phyloP scores from a whole-genome alignment of 2,113 vertebrate species.

The Coracopsis vasa region DNA sequence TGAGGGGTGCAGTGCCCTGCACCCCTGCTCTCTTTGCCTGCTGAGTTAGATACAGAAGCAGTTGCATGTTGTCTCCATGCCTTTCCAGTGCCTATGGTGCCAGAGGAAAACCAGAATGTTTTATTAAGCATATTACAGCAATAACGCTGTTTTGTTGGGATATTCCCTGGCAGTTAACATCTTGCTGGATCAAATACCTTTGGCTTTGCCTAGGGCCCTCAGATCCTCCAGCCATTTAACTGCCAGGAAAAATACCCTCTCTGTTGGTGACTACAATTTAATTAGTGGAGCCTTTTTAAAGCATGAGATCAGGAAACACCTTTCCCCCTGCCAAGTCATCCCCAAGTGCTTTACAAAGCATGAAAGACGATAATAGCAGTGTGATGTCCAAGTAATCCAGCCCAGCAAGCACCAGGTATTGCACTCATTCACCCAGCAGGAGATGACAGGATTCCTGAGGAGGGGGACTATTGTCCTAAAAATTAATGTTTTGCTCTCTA shows the following conservation, averaged over 20 bases:
- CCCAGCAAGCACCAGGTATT: not conserved
- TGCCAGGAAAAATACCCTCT: conserved; percentile 29
- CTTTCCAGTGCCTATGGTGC: not conserved
- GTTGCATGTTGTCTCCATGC: not conserved
- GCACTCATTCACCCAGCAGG: not conserved
- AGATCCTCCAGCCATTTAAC: not conserved
- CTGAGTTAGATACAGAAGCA: not conserved
- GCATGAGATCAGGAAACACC: not conserved
- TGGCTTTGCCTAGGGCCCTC: conserved; percentile 12
- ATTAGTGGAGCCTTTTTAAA: conserved; percentile 12
- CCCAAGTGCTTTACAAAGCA: not conserved
- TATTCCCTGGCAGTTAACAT: conserved; percentile 35
- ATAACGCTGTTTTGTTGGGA: not conserved
- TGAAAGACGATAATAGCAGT: not conserved
- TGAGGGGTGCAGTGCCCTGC: not conserved
- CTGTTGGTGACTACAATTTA: not conserved
- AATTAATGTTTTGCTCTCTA: not conserved
- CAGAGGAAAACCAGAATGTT: conserved; percentile 6
- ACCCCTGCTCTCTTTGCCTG: not conserved
- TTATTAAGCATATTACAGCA: not conserved
- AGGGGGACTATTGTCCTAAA: not conserved
- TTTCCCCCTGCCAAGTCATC: not conserved
- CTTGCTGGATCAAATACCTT: conserved; percentile 21
- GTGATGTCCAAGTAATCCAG: fast-evolving
- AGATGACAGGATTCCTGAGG: not conserved